These are phyloP conservation scores for Clarias platycephalus DNA, from an alignment of 2,797 vertebrate genomes.

Conservation along the genomic window DNA sequence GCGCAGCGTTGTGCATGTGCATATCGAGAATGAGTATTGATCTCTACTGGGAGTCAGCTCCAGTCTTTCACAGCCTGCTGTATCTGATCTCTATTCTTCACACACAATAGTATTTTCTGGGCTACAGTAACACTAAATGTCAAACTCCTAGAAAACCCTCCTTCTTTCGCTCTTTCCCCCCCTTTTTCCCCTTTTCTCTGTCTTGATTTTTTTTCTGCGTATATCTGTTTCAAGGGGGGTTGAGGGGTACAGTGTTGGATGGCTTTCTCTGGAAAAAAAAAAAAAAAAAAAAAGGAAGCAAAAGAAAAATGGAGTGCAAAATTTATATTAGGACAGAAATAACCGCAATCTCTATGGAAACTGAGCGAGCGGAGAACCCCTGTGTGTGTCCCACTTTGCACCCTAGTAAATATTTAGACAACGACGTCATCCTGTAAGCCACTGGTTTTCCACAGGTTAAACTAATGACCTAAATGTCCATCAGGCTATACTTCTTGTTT, in stretches of 20 bases:
- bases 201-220: not conserved
- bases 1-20: slow-evolving; percentile 35
- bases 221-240: not conserved
- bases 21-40: slow-evolving; percentile 57
- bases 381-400: slow-evolving; percentile 19
- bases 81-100: slow-evolving; percentile 55
- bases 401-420: slow-evolving; percentile 7
- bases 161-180: not conserved
- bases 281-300: not conserved
- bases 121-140: slow-evolving; percentile 43
- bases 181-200: not conserved
- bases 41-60: slow-evolving; percentile 44
- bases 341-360: slow-evolving; percentile 50
- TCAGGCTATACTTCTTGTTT: slow-evolving; percentile 6
- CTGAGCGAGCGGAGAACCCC: slow-evolving; percentile 26
- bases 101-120: slow-evolving; percentile 43
- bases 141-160: slow-evolving; percentile 14
- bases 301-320: slow-evolving; percentile 10
- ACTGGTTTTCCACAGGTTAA: not conserved
- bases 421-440: not conserved
- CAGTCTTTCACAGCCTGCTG: slow-evolving; percentile 47
- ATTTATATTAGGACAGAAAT: slow-evolving; percentile 42
- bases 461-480: slow-evolving; percentile 1
- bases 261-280: slow-evolving; percentile 20
- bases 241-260: not conserved